phyloP scores from a whole-genome alignment of 2,113 vertebrate species.

The Solea senegalensis region DNA sequence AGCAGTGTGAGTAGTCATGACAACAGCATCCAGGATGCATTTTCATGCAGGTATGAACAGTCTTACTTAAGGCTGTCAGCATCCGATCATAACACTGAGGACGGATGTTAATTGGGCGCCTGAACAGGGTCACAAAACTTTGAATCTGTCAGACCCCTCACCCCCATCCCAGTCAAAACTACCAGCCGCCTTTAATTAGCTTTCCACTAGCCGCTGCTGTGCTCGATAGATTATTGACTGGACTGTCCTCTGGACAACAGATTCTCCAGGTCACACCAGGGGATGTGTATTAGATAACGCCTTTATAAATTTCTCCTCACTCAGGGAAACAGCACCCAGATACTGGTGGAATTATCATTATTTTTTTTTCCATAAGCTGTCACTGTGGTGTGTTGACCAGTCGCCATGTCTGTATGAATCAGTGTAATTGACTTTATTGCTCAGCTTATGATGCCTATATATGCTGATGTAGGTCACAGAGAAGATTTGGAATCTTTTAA shows the following conservation, averaged over 20 bases:
- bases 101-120: too few relatives aligned
- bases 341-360: neutral
- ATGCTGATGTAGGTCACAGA: slow-evolving; percentile 8
- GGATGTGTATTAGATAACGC: slow-evolving; percentile 27
- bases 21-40: too few relatives aligned
- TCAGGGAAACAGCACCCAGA: neutral
- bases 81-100: too few relatives aligned
- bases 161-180: neutral
- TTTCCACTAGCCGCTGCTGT: slow-evolving; percentile 63
- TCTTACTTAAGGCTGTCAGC: too few relatives aligned
- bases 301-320: neutral
- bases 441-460: neutral
- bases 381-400: neutral
- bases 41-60: too few relatives aligned
- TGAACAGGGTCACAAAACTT: neutral
- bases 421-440: slow-evolving; percentile 27
- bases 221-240: slow-evolving; percentile 66
- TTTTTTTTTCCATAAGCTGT: neutral
- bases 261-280: slow-evolving; percentile 18
- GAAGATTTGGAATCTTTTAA: too few relatives aligned
- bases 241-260: slow-evolving; percentile 24
- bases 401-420: slow-evolving; percentile 6
- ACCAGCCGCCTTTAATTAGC: slow-evolving; percentile 58
- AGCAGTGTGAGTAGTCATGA: too few relatives aligned
- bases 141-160: neutral